Percentiles rank a stretch among this genome's conserved stretches.
phyloP scores from a whole-genome alignment of 2,797 vertebrate species.

The Orestias chungarensis region DNA sequence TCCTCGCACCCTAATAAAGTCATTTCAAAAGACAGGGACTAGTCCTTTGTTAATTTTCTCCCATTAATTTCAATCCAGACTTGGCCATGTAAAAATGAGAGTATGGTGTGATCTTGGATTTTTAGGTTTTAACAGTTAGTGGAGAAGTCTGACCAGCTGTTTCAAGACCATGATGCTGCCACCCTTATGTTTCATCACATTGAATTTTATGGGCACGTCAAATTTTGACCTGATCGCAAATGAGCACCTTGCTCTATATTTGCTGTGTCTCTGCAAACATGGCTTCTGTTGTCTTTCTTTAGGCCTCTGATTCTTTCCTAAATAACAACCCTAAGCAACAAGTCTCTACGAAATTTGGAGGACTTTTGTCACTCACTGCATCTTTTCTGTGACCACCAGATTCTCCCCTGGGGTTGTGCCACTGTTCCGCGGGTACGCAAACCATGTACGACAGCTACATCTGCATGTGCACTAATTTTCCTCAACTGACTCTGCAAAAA shows the following conservation, averaged over 20 bases:
- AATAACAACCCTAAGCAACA: background rate
- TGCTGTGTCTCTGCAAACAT: background rate
- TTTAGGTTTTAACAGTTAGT: background rate
- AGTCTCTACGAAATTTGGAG: background rate
- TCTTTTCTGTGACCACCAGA: conserved; percentile 7
- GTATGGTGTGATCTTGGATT: background rate
- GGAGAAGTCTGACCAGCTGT: background rate
- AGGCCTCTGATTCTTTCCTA: background rate
- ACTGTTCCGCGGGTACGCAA: conserved; percentile 25
- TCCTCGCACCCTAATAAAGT: background rate
- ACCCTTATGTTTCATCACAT: background rate
- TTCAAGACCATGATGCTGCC: background rate
- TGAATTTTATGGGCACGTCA: background rate
- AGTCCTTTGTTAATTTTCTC: background rate
- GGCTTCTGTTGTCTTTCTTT: background rate
- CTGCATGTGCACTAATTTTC: conserved; percentile 42
- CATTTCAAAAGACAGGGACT: background rate
- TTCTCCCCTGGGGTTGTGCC: conserved; percentile 36
- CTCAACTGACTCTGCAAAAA: conserved; percentile 35
- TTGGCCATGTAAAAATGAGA: background rate
- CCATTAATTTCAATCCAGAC: background rate
- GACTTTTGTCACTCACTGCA: background rate
- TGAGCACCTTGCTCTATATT: background rate
- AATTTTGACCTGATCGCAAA: background rate
- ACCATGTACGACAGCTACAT: conserved; percentile 38